These are phyloP conservation scores for Lucilia sericata DNA, from an alignment of 1,140 invertebrate species.

Conservation along the genomic window DNA sequence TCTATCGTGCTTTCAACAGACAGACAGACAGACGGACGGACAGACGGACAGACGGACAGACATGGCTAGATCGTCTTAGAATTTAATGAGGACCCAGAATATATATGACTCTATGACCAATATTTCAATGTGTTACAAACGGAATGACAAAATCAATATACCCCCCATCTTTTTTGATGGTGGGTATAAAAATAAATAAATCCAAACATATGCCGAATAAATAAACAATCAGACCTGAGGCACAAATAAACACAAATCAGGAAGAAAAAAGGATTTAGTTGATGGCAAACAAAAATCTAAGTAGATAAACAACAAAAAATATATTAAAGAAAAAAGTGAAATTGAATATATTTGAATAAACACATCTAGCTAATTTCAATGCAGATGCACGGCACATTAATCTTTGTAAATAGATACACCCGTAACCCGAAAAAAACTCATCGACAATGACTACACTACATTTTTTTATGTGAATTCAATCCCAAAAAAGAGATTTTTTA, in stretches of 20 bases:
- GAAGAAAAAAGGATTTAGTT: conserved; percentile 16
- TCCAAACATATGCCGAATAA: too few relatives aligned
- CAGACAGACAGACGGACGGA: too few relatives aligned
- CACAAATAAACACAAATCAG: conserved; percentile 2
- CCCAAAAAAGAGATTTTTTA: not conserved
- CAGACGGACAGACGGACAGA: too few relatives aligned
- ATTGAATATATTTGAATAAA: conserved; percentile 9
- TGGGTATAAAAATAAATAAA: too few relatives aligned
- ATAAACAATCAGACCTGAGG: conserved; percentile 8
- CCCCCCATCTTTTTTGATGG: too few relatives aligned
- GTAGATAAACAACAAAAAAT: not conserved
- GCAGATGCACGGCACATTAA: conserved; percentile 41
- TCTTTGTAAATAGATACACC: conserved; percentile 35
- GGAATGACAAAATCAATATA: too few relatives aligned
- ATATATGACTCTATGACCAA: too few relatives aligned
- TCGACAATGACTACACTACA: conserved; percentile 7
- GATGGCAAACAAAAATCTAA: not conserved
- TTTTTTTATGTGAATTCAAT: conserved; percentile 35
- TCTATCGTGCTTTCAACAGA: too few relatives aligned
- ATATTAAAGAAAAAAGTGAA: not conserved
- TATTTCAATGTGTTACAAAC: too few relatives aligned
- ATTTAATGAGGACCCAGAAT: too few relatives aligned
- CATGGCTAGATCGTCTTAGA: too few relatives aligned
- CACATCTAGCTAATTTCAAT: conserved; percentile 35
- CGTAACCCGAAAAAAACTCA: not conserved